Percentiles rank a stretch among this genome's conserved stretches.
Evolutionary conservation across 2,888 invertebrate genomes (phyloP).

Genomic region (Philereme vetulata): DNA sequence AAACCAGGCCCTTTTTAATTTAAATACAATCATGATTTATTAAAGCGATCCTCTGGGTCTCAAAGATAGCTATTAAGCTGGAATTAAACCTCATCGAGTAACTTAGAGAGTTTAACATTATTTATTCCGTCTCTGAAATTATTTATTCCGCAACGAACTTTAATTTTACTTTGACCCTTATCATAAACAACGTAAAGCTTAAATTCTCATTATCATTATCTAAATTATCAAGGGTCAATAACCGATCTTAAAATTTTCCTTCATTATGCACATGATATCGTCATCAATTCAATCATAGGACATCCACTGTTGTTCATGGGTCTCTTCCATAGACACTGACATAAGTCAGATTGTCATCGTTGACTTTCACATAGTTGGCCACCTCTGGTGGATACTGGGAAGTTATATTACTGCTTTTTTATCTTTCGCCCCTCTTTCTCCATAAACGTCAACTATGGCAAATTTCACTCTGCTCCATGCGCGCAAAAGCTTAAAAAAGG

Average conservation of each 20-base stretch:
- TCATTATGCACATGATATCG: constrained; percentile 24
- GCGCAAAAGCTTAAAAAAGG: no score
- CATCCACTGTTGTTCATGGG: no score
- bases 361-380: no score
- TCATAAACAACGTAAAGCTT: constrained; percentile 4
- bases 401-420: no score
- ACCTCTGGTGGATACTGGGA: no score
- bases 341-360: no score
- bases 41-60: constrained; percentile 34
- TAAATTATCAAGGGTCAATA: constrained; percentile 34
- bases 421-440: no score
- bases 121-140: constrained; percentile 56
- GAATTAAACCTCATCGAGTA: constrained; percentile 52
- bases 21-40: constrained; percentile 41
- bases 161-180: constrained; percentile 29
- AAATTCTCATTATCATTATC: constrained; percentile 13
- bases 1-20: constrained; percentile 29
- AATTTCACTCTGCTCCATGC: no score
- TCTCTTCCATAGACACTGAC: no score
- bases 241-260: constrained; percentile 32
- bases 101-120: constrained; percentile 56
- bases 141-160: constrained; percentile 44
- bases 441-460: no score
- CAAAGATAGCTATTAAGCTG: constrained; percentile 48
- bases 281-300: no score